phyloP scores from a whole-genome alignment of 2,113 vertebrate species.

The Heteronetta atricapilla region DNA sequence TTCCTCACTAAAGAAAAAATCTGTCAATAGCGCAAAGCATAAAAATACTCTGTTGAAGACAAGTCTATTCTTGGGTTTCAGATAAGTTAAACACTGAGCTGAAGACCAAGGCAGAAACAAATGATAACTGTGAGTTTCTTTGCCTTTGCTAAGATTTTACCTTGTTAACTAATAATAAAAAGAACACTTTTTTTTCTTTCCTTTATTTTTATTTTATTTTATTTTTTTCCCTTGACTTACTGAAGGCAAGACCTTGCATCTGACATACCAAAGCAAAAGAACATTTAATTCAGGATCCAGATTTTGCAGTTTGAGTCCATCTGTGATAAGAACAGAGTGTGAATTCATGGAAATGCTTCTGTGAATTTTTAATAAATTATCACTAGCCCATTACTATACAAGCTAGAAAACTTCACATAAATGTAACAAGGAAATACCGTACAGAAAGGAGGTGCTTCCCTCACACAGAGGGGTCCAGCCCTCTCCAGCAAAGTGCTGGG shows the following conservation, averaged over 20 bases:
- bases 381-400: neutral
- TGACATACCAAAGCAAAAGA: conserved; percentile 27
- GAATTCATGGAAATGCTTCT: conserved; percentile 36
- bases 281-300: conserved; percentile 54
- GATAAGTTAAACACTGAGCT: neutral
- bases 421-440: neutral
- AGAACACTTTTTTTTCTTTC: neutral
- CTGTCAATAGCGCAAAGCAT: too few species aligned
- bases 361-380: conserved; percentile 61
- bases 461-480: neutral
- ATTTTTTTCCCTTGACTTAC: neutral
- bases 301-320: conserved; percentile 48
- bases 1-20: neutral
- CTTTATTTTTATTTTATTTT: neutral
- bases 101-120: neutral
- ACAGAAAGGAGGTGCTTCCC: neutral
- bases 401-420: neutral
- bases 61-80: neutral
- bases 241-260: conserved; percentile 1
- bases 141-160: neutral
- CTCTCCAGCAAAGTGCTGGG: neutral
- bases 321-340: conserved; percentile 59
- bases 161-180: neutral
- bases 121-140: neutral
- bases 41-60: neutral